Evolutionary conservation across 2,797 vertebrate genomes (phyloP).

Genomic region (Parotocinclus haroldoi): DNA sequence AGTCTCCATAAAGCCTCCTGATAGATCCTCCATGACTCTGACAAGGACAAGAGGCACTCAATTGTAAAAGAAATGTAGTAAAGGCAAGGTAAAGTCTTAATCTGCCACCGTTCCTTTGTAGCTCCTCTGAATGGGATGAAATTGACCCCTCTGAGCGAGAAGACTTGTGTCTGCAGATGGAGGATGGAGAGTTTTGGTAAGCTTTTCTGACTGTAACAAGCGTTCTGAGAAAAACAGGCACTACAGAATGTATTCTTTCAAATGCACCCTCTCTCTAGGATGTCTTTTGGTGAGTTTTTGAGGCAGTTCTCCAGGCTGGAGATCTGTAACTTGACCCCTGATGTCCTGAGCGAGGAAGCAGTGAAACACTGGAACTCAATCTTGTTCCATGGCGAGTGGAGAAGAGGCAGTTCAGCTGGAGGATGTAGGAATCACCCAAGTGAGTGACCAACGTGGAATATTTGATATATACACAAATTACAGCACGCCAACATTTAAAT

Average conservation of each 20-base stretch:
- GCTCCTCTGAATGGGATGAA: slow-evolving; percentile 81
- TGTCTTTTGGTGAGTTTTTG: slow-evolving; percentile 79
- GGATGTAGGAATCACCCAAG: slow-evolving; percentile 81
- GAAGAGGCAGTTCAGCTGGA: slow-evolving; percentile 76
- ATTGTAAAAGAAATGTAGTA: too few relatives aligned
- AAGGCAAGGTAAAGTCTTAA: too few relatives aligned
- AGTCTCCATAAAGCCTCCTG: too few relatives aligned
- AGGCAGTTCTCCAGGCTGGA: slow-evolving; percentile 77
- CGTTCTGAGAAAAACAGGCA: too few relatives aligned
- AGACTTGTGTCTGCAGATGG: slow-evolving; percentile 78
- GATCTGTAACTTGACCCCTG: slow-evolving; percentile 82
- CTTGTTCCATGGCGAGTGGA: slow-evolving; percentile 75
- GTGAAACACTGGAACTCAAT: slow-evolving; percentile 77
- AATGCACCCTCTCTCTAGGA: slow-evolving; percentile 61
- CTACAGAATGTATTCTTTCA: too few relatives aligned
- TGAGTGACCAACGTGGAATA: slow-evolving; percentile 39
- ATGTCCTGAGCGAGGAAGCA: slow-evolving; percentile 67
- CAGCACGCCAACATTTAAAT: too few relatives aligned
- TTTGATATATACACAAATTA: too few relatives aligned
- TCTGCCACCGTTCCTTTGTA: slow-evolving; percentile 45
- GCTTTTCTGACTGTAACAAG: slow-evolving; percentile 38
- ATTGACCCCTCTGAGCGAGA: slow-evolving; percentile 68
- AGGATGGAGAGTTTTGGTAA: slow-evolving; percentile 95
- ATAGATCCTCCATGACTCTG: too few relatives aligned
- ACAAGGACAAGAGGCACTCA: too few relatives aligned